Evolutionary conservation across 2,888 invertebrate species (phyloP), one percentile per base, ranked within the genome.

Genomic region (Thyatira batis): DNA sequence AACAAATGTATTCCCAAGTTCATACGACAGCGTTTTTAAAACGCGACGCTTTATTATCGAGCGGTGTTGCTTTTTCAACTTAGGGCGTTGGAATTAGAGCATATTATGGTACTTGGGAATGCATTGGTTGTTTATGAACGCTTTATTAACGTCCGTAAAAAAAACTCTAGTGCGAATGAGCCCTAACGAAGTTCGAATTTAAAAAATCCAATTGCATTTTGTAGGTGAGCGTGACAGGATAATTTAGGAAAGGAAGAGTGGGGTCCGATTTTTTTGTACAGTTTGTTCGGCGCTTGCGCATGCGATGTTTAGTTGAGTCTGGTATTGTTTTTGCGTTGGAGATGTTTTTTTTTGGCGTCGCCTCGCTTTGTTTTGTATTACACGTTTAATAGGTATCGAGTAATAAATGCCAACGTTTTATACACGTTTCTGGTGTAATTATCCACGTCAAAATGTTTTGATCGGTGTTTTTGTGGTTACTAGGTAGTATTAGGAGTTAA

Each of bases 141-240:
- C n/a, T n/a, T n/a, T n/a, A n/a, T n/a, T n/a, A n/a, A n/a, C n/a
- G n/a, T n/a, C n/a, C n/a, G n/a, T n/a, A n/a, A n/a, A n/a, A n/a
- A n/a, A n/a, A n/a, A n/a, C n/a, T n/a, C n/a, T n/a, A n/a, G n/a
- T n/a, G n/a, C n/a, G n/a, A n/a, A n/a, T n/a, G n/a, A n/a, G n/a
- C n/a, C n/a, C n/a, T n/a, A n/a, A n/a, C n/a, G n/a, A n/a, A 71
- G 74, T 77, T 76, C 66, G 71, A 70, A 76, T 73, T 84, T 84
- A 83, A 80, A 77, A 82, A 83, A 85, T 77, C 87, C 91, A 91
- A 91, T 91, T 91, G 91, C 89, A 89, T 88, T 89, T 89, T 89
- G 90, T 90, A 89, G 89, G 80, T 84, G 83, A 89, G 85, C 90
- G 87, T 91, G 91, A 91, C 91, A 91, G 91, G 89, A 90, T 91